Percentiles rank a stretch among this genome's conserved stretches.
phyloP scores from a whole-genome alignment of 2,888 invertebrate species.

The Tinea trinotella region DNA sequence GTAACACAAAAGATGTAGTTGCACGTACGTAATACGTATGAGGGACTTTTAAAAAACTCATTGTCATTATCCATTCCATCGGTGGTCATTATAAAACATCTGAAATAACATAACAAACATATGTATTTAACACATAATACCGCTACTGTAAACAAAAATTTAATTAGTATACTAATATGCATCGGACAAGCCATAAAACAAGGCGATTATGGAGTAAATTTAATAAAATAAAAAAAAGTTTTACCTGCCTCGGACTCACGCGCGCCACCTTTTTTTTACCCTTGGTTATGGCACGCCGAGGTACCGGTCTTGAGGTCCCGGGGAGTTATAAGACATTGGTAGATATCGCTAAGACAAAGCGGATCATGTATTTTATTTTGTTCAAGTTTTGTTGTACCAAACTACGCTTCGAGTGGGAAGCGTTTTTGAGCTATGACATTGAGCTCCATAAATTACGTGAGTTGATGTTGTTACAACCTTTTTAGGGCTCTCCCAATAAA shows the following conservation, averaged over 20 bases:
- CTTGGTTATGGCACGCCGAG: slow-evolving; percentile 9
- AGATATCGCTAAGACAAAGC: slow-evolving; percentile 67
- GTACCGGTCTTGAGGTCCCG: slow-evolving; percentile 32
- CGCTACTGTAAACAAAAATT: slow-evolving; percentile 19
- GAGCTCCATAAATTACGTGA: background rate
- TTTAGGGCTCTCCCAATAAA: background rate
- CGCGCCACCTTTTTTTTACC: slow-evolving; percentile 12
- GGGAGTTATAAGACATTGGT: slow-evolving; percentile 56
- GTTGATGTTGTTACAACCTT: background rate
- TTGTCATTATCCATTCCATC: no score
- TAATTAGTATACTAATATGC: background rate
- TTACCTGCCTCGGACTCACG: slow-evolving; percentile 13
- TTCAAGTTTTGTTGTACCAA: slow-evolving; percentile 1
- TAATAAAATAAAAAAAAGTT: slow-evolving; percentile 31
- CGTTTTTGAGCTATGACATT: slow-evolving; percentile 7
- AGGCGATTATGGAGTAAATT: slow-evolving; percentile 59
- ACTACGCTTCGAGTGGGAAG: slow-evolving; percentile 9
- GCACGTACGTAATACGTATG: no score
- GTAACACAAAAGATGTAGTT: background rate
- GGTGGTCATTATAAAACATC: no score
- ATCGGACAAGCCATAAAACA: slow-evolving; percentile 63
- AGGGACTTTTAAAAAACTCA: no score
- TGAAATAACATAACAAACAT: background rate
- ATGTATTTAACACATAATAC: slow-evolving; percentile 31
- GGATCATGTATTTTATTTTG: slow-evolving; percentile 48